phyloP scores from a whole-genome alignment of 2,888 invertebrate genomes.

The Julus scanicus region DNA sequence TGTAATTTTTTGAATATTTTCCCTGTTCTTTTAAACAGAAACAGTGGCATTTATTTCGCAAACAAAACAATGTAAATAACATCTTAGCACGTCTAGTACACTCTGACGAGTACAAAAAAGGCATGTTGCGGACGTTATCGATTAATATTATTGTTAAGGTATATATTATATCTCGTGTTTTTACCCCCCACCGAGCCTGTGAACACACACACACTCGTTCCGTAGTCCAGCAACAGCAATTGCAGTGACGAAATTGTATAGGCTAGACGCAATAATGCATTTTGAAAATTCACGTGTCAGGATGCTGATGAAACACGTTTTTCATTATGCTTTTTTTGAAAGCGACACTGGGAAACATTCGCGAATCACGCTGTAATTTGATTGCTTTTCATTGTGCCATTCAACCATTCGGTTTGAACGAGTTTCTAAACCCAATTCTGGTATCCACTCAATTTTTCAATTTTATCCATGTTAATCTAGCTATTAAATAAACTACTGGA shows the following conservation, averaged over 20 bases:
- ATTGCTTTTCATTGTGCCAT: neutral
- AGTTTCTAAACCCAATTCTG: too few species aligned
- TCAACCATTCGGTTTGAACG: neutral
- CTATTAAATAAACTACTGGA: too few species aligned
- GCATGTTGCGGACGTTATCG: neutral
- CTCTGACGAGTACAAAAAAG: too few species aligned
- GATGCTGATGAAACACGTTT: neutral
- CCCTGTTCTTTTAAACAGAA: too few species aligned
- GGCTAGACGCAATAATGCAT: neutral
- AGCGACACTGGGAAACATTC: neutral
- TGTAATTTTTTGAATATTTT: too few species aligned
- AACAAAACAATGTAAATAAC: too few species aligned
- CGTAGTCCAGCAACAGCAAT: neutral
- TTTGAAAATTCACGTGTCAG: constrained; percentile 33
- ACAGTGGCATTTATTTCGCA: too few species aligned
- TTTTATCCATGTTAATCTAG: too few species aligned
- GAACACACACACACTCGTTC: neutral
- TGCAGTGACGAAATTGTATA: neutral
- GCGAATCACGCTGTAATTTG: constrained; percentile 4
- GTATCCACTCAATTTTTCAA: too few species aligned
- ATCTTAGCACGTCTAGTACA: too few species aligned
- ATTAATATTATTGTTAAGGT: neutral
- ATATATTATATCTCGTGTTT: neutral
- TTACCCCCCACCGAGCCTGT: neutral
- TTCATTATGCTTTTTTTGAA: neutral